Evolutionary conservation across 1,140 invertebrate species (phyloP), one percentile per base, ranked within the genome.

Genomic region (Oppia nitens): DNA sequence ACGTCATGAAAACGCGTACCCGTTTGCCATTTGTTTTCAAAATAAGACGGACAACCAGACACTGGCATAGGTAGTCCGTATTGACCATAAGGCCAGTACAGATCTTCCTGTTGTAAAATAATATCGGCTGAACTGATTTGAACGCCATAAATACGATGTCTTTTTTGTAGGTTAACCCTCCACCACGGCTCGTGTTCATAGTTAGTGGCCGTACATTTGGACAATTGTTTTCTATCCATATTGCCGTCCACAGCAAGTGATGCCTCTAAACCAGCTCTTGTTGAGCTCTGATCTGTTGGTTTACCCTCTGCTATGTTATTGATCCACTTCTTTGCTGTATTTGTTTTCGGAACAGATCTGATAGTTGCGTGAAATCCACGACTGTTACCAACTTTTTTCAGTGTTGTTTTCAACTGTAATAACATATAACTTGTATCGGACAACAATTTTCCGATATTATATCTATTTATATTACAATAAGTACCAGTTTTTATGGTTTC

Each of bases 1-100:
- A 65, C 55, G 2, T 62, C 64, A 32, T 67, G 65, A 28, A 53
- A 60, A 4, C 57, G 47, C 29, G 55, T 63, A 1, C 67, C 67
- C 1, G 60, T 62, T 49, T 64, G 23, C 66, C 66, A 68, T 9
- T 62, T 27, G 26, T 57, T 61, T 25, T 53, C 53, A 23, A 3
- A 25, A 28, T 60, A 52, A 40, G 40, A 14, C 1, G 67, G 67
- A 59, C 67, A 68, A 40, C 67, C 67, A 21, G 61, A 63, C 9
- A 58, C 55, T 1, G 67, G 66, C 66, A 66, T 68, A 3, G 67
- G 67, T 20, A 68, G 52, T 14, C 67, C 67, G 61, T 68, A 68
- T 2, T 61, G 53, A 21, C 67, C 67, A 49, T 62, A 52, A 1
- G 67, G 67, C 67, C 67, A 68, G 14, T 25, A n/a, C 29, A 50